Evolutionary conservation across 2,113 vertebrate species (phyloP).

Genomic region (Miniopterus natalensis): DNA sequence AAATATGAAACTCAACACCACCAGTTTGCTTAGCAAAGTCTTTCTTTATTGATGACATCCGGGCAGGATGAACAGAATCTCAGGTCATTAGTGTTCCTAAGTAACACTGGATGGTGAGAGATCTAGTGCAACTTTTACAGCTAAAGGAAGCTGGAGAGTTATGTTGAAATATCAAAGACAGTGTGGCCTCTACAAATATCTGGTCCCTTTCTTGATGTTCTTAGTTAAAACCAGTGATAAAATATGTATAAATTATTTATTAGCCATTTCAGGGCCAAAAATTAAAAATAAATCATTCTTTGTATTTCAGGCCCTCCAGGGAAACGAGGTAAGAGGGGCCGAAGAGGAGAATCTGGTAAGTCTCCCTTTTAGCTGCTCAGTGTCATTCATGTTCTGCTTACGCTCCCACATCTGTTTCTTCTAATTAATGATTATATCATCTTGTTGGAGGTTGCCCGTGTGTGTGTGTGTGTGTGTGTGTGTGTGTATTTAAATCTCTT

Average conservation of each 20-base stretch:
- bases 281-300: conserved; percentile 19
- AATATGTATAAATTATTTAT: background rate
- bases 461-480: background rate
- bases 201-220: conserved; percentile 12
- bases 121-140: background rate
- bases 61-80: background rate
- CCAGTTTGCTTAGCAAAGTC: conserved; percentile 12
- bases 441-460: too few relatives aligned
- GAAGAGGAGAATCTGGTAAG: conserved; percentile 97
- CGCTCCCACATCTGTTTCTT: conserved; percentile 1
- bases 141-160: background rate
- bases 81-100: background rate
- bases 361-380: conserved; percentile 64
- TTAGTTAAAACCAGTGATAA: background rate
- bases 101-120: background rate
- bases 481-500: background rate
- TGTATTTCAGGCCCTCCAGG: conserved; percentile 95
- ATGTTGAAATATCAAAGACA: background rate
- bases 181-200: background rate
- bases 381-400: background rate
- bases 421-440: background rate
- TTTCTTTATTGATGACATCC: background rate
- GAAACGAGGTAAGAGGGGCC: conserved; percentile 97
- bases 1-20: background rate
- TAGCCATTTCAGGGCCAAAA: background rate